Base-by-base conservation (phyloP, 2,888 invertebrate species). In the Gastrophysa polygoni region DNA sequence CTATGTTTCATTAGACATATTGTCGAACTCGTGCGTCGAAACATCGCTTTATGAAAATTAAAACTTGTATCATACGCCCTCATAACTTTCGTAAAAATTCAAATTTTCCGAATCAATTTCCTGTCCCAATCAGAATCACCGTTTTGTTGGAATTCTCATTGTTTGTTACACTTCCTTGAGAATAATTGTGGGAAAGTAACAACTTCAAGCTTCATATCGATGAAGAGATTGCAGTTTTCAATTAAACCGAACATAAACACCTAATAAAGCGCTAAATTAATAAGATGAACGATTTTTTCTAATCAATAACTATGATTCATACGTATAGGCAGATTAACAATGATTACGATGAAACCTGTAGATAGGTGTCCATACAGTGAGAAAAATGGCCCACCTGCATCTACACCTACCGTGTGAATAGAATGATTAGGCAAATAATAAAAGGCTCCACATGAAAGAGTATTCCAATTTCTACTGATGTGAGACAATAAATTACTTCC, bases 401-500 rank as follows among this genome's bases (percentile, higher is more conserved):
- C 7, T 24, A 5, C 24, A 5, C 7, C 24, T 7, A 52, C 47
- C 52, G 59, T 59, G 59, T 51, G 59, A 59, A 59, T 38, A 20
- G 29, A 32, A 59, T 59, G 59, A 59, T 52, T 59, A 46, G 52
- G 38, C 59, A 47, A 20, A 59, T 59, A n/a, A n/a, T n/a, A n/a
- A n/a, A n/a, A n/a, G n/a, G 38, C 38, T 32, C 29, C 14, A 3
- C 38, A 2, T 24, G 4, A 5, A 10, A 5, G 32, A n/a, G 38
- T n/a, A 14, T 38, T 38, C 11, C 14, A n/a, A 38, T 32, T 32
- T 32, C 11, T 11, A 32, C 2, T 38, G 14, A 11, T 38, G 38
- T 38, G 38, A 38, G 14, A 38, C 24, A 3, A n/a, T n/a, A n/a
- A n/a, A n/a, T n/a, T n/a, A n/a, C n/a, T n/a, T n/a, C n/a, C n/a